Evolutionary conservation across 2,797 vertebrate genomes (phyloP).

Genomic region (Brotula barbata): DNA sequence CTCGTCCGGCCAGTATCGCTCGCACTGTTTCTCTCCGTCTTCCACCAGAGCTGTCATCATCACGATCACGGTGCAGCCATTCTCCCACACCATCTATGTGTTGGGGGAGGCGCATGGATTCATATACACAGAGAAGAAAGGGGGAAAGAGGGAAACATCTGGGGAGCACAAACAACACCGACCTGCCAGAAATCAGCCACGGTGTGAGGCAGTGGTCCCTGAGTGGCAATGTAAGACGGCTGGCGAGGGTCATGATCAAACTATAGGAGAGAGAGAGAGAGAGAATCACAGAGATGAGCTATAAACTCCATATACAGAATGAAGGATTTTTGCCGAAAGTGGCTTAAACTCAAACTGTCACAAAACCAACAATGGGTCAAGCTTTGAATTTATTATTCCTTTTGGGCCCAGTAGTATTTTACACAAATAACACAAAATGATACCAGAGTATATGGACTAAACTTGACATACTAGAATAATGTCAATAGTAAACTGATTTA

Average conservation of each 20-base stretch:
- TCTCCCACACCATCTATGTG: constrained; percentile 94
- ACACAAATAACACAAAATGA: too few species aligned
- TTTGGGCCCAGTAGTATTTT: too few species aligned
- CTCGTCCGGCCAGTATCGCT: constrained; percentile 97
- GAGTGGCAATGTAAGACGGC: constrained; percentile 95
- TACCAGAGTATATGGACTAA: too few species aligned
- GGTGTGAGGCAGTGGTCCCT: constrained; percentile 93
- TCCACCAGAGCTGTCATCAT: constrained; percentile 96
- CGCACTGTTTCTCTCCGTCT: constrained; percentile 94
- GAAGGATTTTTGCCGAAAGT: background rate
- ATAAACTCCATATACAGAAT: background rate
- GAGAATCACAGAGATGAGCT: background rate
- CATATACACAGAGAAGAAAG: background rate
- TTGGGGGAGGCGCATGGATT: too few species aligned
- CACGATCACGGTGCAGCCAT: constrained; percentile 93
- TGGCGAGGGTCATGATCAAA: constrained; percentile 96
- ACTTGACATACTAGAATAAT: too few species aligned
- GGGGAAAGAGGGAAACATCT: background rate
- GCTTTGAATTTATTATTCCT: too few species aligned
- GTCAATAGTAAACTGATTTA: too few species aligned
- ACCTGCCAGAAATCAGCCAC: constrained; percentile 99
- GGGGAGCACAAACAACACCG: constrained; percentile 33
- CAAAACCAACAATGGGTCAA: too few species aligned
- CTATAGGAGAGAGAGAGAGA: constrained; percentile 65
- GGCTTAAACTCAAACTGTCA: too few species aligned